Base-by-base conservation (phyloP, 2,797 vertebrate genomes). In the Ciconia nigra region DNA sequence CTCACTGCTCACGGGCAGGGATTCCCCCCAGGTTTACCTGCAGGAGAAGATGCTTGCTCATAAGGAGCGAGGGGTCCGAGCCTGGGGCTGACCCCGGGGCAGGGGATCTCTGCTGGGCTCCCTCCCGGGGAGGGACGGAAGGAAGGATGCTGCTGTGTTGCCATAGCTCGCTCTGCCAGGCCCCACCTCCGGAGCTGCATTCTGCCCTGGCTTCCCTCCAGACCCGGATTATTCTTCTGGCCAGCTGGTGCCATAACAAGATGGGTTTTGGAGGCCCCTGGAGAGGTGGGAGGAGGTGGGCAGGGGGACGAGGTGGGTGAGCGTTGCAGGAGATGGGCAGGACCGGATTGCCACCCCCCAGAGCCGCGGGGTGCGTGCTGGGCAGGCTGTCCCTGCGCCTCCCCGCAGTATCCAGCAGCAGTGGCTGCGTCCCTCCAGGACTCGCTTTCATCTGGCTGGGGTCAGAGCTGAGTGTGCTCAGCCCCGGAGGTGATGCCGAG, bases 141-240 rank as follows among this genome's bases (percentile, higher is more conserved):
- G 52, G 6, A 21, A 5, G 79, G 91, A 90, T 94, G 94, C 86
- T 96, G 93, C 90, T 0, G 41, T 2, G 83, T 94, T 86, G 46
- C 82, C 92, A 80, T 87, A 67, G 95, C 84, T 93, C 6, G 1
- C 51, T 83, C 81, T 0, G 1, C 33, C 81, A 54, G 22, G 20
- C 78, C 74, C 90, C 92, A 83, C 83, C 77, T 37, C 89, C 3
- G 1, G 61, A 73, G 87, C 96, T 95, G 94, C 96, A 85, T 96
- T 89, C 66, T 77, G 95, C 84, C 95, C 94, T 95, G 95, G 96
- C 96, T 88, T 74, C 85, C 66, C 87, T 96, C 95, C 96, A 95
- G 93, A 57, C 89, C n/a, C 10, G 87, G 95, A 97, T 96, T 95
- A 96, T 91, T 95, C 72, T 85, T 87, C 87, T 95, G 96, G 86